Evolutionary conservation across 2,113 vertebrate species (phyloP).

Genomic region (Channa maculata): DNA sequence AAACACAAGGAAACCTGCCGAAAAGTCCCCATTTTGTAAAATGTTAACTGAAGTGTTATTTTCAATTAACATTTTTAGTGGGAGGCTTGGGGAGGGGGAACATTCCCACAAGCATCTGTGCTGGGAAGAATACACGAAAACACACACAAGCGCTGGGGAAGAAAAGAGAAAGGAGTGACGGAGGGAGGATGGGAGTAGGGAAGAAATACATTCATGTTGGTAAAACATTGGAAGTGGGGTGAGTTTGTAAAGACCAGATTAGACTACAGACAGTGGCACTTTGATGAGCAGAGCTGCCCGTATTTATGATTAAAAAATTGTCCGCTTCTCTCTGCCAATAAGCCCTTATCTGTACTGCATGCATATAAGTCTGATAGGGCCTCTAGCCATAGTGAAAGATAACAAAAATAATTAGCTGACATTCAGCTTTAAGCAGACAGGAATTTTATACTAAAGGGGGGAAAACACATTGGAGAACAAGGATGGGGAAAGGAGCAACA

Average conservation of each 20-base stretch:
- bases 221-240: slow-evolving; percentile 54
- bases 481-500: slow-evolving; percentile 59
- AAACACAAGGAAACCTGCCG: background rate
- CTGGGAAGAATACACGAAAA: too few relatives aligned
- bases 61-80: too few relatives aligned
- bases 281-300: slow-evolving; percentile 78
- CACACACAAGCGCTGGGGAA: background rate
- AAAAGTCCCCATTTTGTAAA: too few relatives aligned
- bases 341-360: slow-evolving; percentile 82
- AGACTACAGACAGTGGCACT: slow-evolving; percentile 76
- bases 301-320: slow-evolving; percentile 82
- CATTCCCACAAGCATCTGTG: too few relatives aligned
- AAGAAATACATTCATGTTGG: slow-evolving; percentile 57
- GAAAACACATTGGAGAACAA: slow-evolving; percentile 48
- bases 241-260: slow-evolving; percentile 74
- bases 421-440: slow-evolving; percentile 78
- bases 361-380: slow-evolving; percentile 82
- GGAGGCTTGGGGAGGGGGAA: too few relatives aligned
- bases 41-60: too few relatives aligned
- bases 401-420: slow-evolving; percentile 87
- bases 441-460: slow-evolving; percentile 60
- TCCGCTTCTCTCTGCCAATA: slow-evolving; percentile 74
- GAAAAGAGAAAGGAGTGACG: slow-evolving; percentile 4
- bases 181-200: background rate
- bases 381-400: slow-evolving; percentile 81